Percentiles rank a stretch among this genome's conserved stretches.
Evolutionary conservation across 2,797 vertebrate genomes (phyloP).

Genomic region (Fistularia commersonii): DNA sequence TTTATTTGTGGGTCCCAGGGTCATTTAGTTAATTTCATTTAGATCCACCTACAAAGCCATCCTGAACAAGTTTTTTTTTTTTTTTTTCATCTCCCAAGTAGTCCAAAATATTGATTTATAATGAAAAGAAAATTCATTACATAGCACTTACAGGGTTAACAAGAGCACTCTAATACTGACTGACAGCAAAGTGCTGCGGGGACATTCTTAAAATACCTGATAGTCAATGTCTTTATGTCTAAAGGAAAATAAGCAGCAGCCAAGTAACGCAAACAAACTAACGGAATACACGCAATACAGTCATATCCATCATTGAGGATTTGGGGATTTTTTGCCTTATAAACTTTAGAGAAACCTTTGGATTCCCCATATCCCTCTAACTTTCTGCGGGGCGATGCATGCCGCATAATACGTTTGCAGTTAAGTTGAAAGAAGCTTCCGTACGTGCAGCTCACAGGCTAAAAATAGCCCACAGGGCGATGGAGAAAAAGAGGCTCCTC

Average conservation of each 20-base stretch:
- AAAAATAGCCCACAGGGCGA: conserved; percentile 65
- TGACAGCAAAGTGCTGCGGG: conserved; percentile 38
- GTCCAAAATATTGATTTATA: no score
- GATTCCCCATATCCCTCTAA: conserved; percentile 40
- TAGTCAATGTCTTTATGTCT: conserved; percentile 9
- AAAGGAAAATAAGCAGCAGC: conserved; percentile 25
- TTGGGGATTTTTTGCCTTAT: conserved; percentile 23
- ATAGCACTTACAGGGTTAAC: conserved; percentile 9
- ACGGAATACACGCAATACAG: conserved; percentile 2
- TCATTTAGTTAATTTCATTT: no score
- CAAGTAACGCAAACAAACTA: conserved; percentile 3
- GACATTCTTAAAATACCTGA: conserved; percentile 47
- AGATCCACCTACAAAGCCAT: conserved; percentile 2
- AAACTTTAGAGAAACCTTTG: conserved; percentile 36
- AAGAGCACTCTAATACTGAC: conserved; percentile 18
- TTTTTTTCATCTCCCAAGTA: neutral
- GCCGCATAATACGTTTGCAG: conserved; percentile 41
- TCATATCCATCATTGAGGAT: conserved; percentile 31
- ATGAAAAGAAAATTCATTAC: no score
- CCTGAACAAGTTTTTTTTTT: no score
- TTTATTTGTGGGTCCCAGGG: no score
- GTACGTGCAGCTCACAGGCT: conserved; percentile 59
- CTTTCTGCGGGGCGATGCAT: conserved; percentile 33
- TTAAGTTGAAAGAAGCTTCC: conserved; percentile 46
- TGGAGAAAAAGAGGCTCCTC: conserved; percentile 24